Base-by-base conservation (phyloP, 37 sponge, comb jelly and placozoan species). In the Hormiphora californensis region DNA sequence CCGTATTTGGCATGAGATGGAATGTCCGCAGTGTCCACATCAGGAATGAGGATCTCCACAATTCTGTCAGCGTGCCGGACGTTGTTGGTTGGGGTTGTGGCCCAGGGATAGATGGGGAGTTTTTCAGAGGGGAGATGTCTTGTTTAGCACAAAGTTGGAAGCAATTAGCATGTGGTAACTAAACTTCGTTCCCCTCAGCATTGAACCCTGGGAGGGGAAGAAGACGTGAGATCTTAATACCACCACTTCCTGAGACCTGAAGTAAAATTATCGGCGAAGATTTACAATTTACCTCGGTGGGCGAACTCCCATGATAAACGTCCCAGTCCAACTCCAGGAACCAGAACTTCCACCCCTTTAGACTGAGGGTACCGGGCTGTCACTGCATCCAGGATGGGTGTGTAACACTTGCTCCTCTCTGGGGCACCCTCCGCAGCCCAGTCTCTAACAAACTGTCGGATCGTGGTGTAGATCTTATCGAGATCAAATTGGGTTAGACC, bases 111-210 rank as follows among this genome's bases (percentile, higher is more conserved):
- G 0, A 91, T 90, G 0, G 63, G 35, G 2, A 87, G 61, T 3
- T 35, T 31, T n/a, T 35, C 55, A 17, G 81, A 73, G n/a, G n/a
- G n/a, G n/a, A 15, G 35, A 43, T 33, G 44, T 73, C 94, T 86
- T 87, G 55, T 98, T 98, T 32, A 98, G 88, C 27, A 98, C 92
- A 88, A 93, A 95, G 73, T 98, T 90, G 7, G 99, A 98, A 43
- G 91, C 93, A 22, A 95, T 81, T 19, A 98, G 85, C 99, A 98
- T 98, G 73, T 69, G 92, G 89, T 95, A 90, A 54, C 99, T 98
- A 86, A 95, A 95, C 88, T 98, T n/a, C 99, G 54, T 98, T 98
- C 9, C 99, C 99, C 65, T 98, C 92, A 87, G 95, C 95, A 0
- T 39, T n/a, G 73, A 92, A 98, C 39, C 96, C 91, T 89, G 62